Conservation (phyloP, 2,797 vertebrate species). For the Betta splendens region DNA sequence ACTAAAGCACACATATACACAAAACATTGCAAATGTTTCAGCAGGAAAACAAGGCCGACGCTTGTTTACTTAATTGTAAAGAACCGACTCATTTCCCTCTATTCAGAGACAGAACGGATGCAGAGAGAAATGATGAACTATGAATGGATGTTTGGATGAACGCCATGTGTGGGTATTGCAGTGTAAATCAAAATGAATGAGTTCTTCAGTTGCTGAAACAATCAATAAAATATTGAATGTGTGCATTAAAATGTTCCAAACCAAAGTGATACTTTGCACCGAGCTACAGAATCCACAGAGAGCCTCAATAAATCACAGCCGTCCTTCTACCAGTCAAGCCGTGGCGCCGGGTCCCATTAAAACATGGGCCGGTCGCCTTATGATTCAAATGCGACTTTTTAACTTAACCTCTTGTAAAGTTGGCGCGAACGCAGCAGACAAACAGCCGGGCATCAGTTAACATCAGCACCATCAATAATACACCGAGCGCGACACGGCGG, state of each 20-base stretch:
- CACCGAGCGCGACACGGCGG: conserved; percentile 40
- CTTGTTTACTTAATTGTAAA: no score
- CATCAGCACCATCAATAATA: conserved; percentile 58
- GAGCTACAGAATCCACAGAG: conserved; percentile 3
- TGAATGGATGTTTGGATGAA: background rate
- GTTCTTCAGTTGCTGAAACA: conserved; percentile 14
- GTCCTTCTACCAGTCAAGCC: no score
- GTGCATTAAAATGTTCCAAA: conserved; percentile 20
- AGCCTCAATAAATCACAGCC: conserved; percentile 15
- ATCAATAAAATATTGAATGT: conserved; percentile 32
- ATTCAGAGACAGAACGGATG: background rate
- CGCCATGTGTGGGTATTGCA: background rate
- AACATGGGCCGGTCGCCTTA: conserved; percentile 22
- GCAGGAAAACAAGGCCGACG: background rate
- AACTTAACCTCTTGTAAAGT: conserved; percentile 44
- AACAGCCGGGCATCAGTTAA: conserved; percentile 28
- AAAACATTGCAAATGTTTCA: no score
- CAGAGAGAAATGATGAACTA: background rate
- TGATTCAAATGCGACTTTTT: conserved; percentile 58
- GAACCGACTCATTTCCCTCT: no score
- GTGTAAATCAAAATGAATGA: conserved; percentile 13
- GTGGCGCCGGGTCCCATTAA: conserved; percentile 31
- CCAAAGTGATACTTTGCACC: conserved; percentile 22
- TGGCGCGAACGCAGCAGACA: conserved; percentile 25
- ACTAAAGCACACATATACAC: no score